These are phyloP conservation scores for Eudasyphora cyanicolor DNA, from an alignment of 2,888 invertebrate species.

Conservation along the genomic window DNA sequence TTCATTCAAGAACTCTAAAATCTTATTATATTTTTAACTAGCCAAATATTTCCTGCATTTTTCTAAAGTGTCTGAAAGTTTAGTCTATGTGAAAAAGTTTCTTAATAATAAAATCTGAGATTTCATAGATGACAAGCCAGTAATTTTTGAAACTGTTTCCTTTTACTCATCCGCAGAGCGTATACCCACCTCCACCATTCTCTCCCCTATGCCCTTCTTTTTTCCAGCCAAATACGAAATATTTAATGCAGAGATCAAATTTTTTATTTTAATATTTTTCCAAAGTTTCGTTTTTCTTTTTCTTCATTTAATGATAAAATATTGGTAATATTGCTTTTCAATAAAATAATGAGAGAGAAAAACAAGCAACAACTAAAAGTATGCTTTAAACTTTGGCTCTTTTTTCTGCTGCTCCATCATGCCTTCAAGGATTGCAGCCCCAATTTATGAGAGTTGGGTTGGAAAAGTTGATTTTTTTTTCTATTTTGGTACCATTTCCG, in stretches of 20 bases:
- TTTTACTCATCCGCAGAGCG: no score
- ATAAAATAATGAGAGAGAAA: slow-evolving; percentile 15
- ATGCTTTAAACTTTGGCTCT: slow-evolving; percentile 32
- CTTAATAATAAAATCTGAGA: slow-evolving; percentile 17
- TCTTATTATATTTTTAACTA: no score
- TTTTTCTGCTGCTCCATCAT: not conserved
- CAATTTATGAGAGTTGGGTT: not conserved
- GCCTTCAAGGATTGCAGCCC: not conserved
- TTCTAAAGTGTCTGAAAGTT: not conserved
- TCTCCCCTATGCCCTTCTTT: not conserved
- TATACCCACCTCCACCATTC: no score
- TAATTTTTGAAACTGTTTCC: not conserved
- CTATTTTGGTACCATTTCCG: not conserved
- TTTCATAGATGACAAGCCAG: slow-evolving; percentile 4
- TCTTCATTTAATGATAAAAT: slow-evolving; percentile 19
- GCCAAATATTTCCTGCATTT: no score
- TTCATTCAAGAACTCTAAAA: no score
- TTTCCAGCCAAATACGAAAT: no score
- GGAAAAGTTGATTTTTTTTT: no score
- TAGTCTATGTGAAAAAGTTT: slow-evolving; percentile 12
- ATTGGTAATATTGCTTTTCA: slow-evolving; percentile 36
- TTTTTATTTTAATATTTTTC: not conserved
- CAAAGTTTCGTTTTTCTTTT: not conserved
- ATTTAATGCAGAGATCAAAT: not conserved
- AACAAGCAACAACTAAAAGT: slow-evolving; percentile 16